These are phyloP conservation scores for Protomyctophum bolini DNA, from an alignment of 2,113 vertebrate species.

Conservation along the genomic window DNA sequence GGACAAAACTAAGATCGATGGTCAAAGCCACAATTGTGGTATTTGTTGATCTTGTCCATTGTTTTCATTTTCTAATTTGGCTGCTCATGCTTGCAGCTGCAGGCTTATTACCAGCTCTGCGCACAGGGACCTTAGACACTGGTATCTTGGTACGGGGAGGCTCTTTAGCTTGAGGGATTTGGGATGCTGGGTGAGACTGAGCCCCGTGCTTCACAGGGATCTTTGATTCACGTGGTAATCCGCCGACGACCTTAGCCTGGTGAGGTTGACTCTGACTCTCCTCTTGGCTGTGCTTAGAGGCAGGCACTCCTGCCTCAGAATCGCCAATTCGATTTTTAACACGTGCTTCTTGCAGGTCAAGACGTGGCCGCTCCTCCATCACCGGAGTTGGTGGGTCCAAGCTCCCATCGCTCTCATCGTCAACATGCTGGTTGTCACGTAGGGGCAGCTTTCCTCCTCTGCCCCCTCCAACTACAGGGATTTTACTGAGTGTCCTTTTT, in stretches of 20 bases:
- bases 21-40: slow-evolving; percentile 27
- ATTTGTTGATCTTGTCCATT: slow-evolving; percentile 29
- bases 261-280: slow-evolving; percentile 60
- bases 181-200: slow-evolving; percentile 74
- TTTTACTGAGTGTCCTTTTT: slow-evolving; percentile 84
- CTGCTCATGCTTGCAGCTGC: slow-evolving; percentile 63
- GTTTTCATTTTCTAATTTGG: slow-evolving; percentile 66
- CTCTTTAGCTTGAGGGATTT: slow-evolving; percentile 85
- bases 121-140: slow-evolving; percentile 92
- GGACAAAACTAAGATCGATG: slow-evolving; percentile 20
- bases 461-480: slow-evolving; percentile 70
- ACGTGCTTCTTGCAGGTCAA: slow-evolving; percentile 80
- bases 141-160: slow-evolving; percentile 94
- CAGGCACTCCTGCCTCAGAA: slow-evolving; percentile 65
- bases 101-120: slow-evolving; percentile 85
- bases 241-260: slow-evolving; percentile 73
- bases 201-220: slow-evolving; percentile 90
- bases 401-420: slow-evolving; percentile 76
- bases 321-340: slow-evolving; percentile 82
- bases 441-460: slow-evolving; percentile 74
- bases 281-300: slow-evolving; percentile 75
- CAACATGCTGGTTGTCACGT: slow-evolving; percentile 79
- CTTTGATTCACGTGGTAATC: slow-evolving; percentile 87
- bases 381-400: slow-evolving; percentile 86
- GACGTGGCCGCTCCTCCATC: slow-evolving; percentile 72